These are phyloP conservation scores for Condylura cristata DNA, from an alignment of 2,113 vertebrate species.

Conservation along the genomic window DNA sequence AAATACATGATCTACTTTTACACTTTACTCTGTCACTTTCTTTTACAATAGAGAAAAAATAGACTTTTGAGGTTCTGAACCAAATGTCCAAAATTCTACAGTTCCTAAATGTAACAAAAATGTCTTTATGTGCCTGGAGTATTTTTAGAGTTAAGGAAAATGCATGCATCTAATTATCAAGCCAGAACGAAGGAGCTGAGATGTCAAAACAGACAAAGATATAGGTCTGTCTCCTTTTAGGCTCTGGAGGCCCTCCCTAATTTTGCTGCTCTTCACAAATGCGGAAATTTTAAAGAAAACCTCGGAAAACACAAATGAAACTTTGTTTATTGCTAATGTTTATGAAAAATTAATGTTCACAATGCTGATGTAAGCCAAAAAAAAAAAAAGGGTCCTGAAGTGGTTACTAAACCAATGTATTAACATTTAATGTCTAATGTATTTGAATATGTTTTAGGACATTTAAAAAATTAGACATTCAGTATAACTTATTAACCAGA, in stretches of 20 bases:
- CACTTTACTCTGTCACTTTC: neutral
- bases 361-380: neutral
- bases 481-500: neutral
- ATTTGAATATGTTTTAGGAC: neutral
- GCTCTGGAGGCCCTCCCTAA: neutral
- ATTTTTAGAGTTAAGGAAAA: constrained; percentile 19
- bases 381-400: constrained; percentile 14
- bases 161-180: neutral
- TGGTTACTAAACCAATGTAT: neutral
- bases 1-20: neutral
- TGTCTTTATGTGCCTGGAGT: neutral
- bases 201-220: neutral
- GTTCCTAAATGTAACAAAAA: neutral
- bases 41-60: neutral
- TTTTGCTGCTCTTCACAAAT: constrained; percentile 14
- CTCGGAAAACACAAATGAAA: neutral
- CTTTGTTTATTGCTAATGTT: neutral
- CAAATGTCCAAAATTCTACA: neutral
- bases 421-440: neutral
- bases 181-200: neutral
- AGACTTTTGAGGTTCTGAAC: neutral
- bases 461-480: neutral
- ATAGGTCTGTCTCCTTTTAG: neutral
- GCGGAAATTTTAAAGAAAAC: neutral
- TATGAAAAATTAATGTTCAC: neutral